phyloP scores from a whole-genome alignment of 1,140 invertebrate genomes.

The Ostrea edulis region DNA sequence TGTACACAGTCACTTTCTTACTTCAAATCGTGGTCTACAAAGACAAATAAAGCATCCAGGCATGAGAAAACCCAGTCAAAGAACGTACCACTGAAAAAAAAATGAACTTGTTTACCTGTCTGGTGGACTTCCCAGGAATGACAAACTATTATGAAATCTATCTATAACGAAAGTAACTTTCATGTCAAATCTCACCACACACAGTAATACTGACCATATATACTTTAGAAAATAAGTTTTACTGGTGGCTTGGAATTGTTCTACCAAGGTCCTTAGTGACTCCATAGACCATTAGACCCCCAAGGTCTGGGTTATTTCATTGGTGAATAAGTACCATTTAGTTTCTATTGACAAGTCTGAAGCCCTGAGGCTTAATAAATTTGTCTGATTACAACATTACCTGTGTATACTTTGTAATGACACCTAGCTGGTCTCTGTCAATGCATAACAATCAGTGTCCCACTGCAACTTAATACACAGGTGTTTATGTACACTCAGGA shows the following conservation, averaged over 20 bases:
- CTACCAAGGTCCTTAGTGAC: neutral
- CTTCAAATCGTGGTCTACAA: neutral
- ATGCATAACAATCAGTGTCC: neutral
- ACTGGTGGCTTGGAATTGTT: neutral
- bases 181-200: neutral
- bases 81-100: neutral
- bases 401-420: slow-evolving; percentile 16
- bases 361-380: neutral
- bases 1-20: neutral
- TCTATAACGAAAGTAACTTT: slow-evolving; percentile 8
- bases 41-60: neutral
- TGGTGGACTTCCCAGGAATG: neutral
- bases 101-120: slow-evolving; percentile 23
- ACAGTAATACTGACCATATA: neutral
- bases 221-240: neutral
- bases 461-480: slow-evolving; percentile 30
- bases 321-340: slow-evolving; percentile 7
- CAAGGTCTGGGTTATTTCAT: slow-evolving; percentile 11
- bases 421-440: slow-evolving; percentile 7
- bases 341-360: slow-evolving; percentile 19
- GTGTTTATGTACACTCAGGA: slow-evolving; percentile 29
- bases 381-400: slow-evolving; percentile 31
- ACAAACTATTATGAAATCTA: neutral
- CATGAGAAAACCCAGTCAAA: neutral
- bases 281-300: neutral